Evolutionary conservation across 1,140 invertebrate genomes (phyloP), one percentile per base, ranked within the genome.

Genomic region (Magallana gigas): DNA sequence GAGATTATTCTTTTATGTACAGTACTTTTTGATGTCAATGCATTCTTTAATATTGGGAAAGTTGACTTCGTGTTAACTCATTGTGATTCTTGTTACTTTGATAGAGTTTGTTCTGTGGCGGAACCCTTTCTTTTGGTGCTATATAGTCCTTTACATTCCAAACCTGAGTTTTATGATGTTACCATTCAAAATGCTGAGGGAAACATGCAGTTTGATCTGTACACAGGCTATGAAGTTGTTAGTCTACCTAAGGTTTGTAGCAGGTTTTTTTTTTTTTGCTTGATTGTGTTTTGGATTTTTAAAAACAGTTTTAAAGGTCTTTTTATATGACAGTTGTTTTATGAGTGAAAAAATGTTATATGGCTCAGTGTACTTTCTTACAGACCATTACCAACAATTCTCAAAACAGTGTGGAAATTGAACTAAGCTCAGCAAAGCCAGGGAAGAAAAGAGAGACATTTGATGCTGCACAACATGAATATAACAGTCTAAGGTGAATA

Each of bases 101-200:
- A 58, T 88, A 94, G 94, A 90, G 92, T 94, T 8, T 94, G 94
- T 90, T 80, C 87, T 36, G 91, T 93, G 12, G 93, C 93, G 80
- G 92, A 94, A 62, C 90, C 91, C 11, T 94, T 94, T 85, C 90
- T 94, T 9, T 80, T 94, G 29, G 91, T 94, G 23, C 89, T 94
- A 48, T 94, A 94, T 87, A 93, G 91, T 58, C 91, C 91, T 16
- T 87, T 91, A n/a, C 93, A 94, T 82, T 94, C 93, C 9, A 92
- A 91, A 83, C 93, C 93, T 14, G 93, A 94, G 86, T 94, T 94
- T 86, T 94, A 93, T 89, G 93, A 94, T 60, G 89, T 91, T 80
- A 82, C 36, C 7, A 91, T 91, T 12, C 76, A 83, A 8, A 90
- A 88, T 12, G 92, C 91, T 8, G 90, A 88, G 60, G 58, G 58